A percentile compares a stretch with the other conserved stretches of the same genome.
These are phyloP conservation scores for Todus mexicanus DNA, from an alignment of 2,797 vertebrate genomes.

Conservation along the genomic window DNA sequence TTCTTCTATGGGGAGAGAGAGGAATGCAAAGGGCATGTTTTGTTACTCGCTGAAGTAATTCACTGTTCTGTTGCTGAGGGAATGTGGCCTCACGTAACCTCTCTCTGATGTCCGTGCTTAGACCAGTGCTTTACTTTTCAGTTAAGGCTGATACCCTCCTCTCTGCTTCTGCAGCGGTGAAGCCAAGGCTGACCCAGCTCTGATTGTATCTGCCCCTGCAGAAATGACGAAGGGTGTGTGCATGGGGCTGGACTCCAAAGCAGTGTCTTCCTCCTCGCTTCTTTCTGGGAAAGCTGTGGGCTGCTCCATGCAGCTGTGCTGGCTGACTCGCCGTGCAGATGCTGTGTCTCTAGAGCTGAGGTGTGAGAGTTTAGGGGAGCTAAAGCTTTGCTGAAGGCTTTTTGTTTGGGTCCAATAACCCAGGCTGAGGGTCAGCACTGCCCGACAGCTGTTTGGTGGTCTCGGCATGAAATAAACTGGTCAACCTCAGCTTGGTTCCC, in stretches of 20 bases:
- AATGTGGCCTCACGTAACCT: neutral
- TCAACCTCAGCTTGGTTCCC: neutral
- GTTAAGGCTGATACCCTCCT: neutral
- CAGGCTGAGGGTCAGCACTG: neutral
- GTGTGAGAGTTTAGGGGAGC: neutral
- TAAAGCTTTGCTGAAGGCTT: neutral
- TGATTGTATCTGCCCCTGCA: neutral
- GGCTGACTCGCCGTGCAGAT: neutral
- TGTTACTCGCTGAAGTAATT: neutral
- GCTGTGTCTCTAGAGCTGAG: neutral
- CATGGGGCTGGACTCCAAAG: neutral
- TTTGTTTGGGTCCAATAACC: neutral
- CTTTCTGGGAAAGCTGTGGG: neutral
- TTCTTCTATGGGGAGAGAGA: neutral
- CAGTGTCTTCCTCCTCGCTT: neutral
- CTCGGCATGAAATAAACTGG: neutral
- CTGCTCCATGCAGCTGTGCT: neutral
- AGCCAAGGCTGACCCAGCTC: neutral
- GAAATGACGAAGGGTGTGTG: neutral
- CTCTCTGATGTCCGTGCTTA: neutral
- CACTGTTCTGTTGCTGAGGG: neutral
- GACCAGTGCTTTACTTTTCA: neutral
- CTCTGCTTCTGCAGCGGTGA: neutral
- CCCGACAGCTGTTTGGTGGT: constrained; percentile 25
- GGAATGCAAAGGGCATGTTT: neutral